Conservation (phyloP, 2,113 vertebrate genomes). For the Cygnus atratus region DNA sequence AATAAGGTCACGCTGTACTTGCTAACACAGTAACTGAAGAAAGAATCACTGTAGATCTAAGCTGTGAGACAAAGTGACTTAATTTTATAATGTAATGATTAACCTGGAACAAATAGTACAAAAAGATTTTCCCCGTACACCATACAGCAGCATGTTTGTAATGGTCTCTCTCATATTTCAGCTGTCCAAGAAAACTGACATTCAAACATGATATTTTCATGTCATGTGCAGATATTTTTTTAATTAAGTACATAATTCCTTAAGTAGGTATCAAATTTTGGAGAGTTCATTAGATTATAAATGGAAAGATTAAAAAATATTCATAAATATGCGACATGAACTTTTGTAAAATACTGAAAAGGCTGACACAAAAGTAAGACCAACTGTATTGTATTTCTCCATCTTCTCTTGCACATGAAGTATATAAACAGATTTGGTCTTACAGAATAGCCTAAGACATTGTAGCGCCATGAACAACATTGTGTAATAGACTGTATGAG, state of each 20-base stretch:
- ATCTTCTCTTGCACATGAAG: neutral
- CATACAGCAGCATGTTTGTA: rapidly evolving
- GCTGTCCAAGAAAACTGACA: neutral
- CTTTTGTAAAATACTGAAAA: neutral
- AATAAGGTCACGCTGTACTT: neutral
- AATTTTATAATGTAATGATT: neutral
- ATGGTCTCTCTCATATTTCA: neutral
- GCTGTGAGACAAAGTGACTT: neutral
- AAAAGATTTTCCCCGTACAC: neutral
- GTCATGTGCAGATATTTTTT: neutral
- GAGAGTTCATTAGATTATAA: neutral
- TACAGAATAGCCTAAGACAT: neutral
- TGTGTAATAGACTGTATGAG: neutral
- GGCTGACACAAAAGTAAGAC: neutral
- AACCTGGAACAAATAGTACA: neutral
- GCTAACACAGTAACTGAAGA: neutral
- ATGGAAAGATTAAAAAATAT: neutral
- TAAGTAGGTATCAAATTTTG: neutral
- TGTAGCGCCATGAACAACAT: neutral
- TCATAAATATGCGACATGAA: neutral
- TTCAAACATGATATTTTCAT: neutral
- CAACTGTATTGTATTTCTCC: neutral
- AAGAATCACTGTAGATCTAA: neutral
- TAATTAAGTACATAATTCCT: neutral
- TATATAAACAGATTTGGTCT: neutral